Percentiles rank a stretch among this genome's conserved stretches.
phyloP scores from a whole-genome alignment of 2,797 vertebrate species.

The Lateolabrax maculatus region DNA sequence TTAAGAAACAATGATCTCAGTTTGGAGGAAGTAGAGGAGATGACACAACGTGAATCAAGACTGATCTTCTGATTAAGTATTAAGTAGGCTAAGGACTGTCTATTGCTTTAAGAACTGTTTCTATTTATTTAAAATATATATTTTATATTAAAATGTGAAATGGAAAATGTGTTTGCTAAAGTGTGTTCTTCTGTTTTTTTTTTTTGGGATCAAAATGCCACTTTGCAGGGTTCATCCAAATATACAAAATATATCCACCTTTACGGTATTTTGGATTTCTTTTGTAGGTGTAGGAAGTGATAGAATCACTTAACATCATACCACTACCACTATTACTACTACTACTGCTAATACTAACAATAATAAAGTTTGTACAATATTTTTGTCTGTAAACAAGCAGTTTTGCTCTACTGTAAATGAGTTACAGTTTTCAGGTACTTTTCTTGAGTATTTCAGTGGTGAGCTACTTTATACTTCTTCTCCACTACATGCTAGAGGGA shows the following conservation, averaged over 20 bases:
- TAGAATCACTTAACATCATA: background rate
- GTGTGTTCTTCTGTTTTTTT: too few species aligned
- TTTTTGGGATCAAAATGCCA: background rate
- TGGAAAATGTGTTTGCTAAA: background rate
- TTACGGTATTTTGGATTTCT: background rate
- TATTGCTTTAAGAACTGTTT: background rate
- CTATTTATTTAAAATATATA: slow-evolving; percentile 42
- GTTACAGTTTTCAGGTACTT: background rate
- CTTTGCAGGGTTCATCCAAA: background rate
- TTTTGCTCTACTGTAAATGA: background rate
- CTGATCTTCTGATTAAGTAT: slow-evolving; percentile 78
- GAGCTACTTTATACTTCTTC: background rate
- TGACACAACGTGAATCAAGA: slow-evolving; percentile 81
- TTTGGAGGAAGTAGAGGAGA: slow-evolving; percentile 79
- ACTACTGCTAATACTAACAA: background rate
- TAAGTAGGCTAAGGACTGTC: background rate
- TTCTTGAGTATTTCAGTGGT: background rate
- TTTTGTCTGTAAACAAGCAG: background rate
- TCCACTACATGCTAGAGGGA: background rate
- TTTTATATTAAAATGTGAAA: slow-evolving; percentile 4
- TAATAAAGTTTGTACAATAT: background rate
- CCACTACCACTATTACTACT: background rate
- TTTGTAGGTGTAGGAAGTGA: background rate
- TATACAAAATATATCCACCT: background rate
- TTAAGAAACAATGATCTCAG: slow-evolving; percentile 87